A percentile compares a stretch with the other conserved stretches of the same genome.
Evolutionary conservation across 2,888 invertebrate genomes (phyloP).

Genomic region (Nomada flava): DNA sequence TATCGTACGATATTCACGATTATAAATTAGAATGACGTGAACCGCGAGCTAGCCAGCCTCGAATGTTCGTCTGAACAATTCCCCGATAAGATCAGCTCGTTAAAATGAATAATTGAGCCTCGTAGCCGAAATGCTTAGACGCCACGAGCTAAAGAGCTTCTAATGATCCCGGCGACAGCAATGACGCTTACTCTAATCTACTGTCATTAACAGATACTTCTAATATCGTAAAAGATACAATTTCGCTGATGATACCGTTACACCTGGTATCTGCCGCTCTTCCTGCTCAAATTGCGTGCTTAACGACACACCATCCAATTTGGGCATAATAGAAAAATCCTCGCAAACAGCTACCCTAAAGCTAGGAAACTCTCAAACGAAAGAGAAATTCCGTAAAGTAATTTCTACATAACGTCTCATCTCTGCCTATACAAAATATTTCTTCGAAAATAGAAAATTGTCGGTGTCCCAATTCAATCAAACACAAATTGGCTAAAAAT

Average conservation of each 20-base stretch:
- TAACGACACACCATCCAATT: neutral
- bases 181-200: conserved; percentile 18
- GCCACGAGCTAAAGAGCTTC: conserved; percentile 30
- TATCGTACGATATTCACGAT: neutral
- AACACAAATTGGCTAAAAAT: too few relatives aligned
- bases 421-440: too few relatives aligned
- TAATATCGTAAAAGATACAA: conserved; percentile 21
- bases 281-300: neutral
- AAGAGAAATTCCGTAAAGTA: neutral
- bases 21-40: conserved; percentile 22
- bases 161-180: conserved; percentile 59
- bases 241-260: neutral
- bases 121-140: conserved; percentile 40
- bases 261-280: neutral
- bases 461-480: too few relatives aligned
- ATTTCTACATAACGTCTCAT: neutral
- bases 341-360: too few relatives aligned
- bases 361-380: too few relatives aligned
- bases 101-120: conserved; percentile 58
- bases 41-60: neutral
- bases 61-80: conserved; percentile 6
- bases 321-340: too few relatives aligned
- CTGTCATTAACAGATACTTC: conserved; percentile 45
- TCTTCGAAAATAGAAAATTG: too few relatives aligned
- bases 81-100: conserved; percentile 68